These are phyloP conservation scores for Cosmopolites sordidus DNA, from an alignment of 2,888 invertebrate species.

Conservation along the genomic window DNA sequence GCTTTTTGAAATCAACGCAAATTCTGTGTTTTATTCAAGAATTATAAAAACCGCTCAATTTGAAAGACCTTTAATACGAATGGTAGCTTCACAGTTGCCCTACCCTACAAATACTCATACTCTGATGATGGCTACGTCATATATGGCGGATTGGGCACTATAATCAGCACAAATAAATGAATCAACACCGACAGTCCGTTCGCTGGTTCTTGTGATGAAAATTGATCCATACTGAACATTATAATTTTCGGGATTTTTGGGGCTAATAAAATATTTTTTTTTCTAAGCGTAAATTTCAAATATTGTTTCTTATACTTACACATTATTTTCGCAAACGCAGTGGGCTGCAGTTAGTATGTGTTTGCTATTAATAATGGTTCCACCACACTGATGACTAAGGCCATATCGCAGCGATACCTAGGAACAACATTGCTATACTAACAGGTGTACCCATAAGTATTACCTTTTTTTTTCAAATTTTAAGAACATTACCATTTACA, in stretches of 20 bases:
- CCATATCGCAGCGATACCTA: conserved; percentile 27
- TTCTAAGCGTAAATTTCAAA: too few species aligned
- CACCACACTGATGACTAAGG: conserved; percentile 20
- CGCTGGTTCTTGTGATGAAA: conserved; percentile 8
- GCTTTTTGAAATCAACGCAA: too few species aligned
- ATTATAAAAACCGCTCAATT: too few species aligned
- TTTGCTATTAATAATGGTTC: conserved; percentile 21
- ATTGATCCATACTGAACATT: conserved; percentile 24
- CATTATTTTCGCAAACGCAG: conserved; percentile 19
- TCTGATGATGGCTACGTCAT: conserved; percentile 23
- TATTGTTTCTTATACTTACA: conserved; percentile 4
- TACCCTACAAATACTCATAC: too few species aligned
- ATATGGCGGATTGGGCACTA: not conserved
- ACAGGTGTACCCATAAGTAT: too few species aligned
- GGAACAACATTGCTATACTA: too few species aligned
- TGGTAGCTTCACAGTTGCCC: too few species aligned
- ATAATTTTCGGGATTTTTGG: conserved; percentile 8
- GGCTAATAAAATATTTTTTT: conserved; percentile 9
- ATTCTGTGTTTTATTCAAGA: too few species aligned
- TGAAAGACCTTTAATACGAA: too few species aligned
- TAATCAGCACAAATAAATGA: conserved; percentile 13
- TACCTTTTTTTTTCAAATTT: too few species aligned
- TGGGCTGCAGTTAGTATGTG: conserved; percentile 25
- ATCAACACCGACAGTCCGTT: conserved; percentile 17
- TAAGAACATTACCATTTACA: too few species aligned